Evolutionary conservation across 2,797 vertebrate genomes (phyloP).

Genomic region (Cossypha niveicapilla): DNA sequence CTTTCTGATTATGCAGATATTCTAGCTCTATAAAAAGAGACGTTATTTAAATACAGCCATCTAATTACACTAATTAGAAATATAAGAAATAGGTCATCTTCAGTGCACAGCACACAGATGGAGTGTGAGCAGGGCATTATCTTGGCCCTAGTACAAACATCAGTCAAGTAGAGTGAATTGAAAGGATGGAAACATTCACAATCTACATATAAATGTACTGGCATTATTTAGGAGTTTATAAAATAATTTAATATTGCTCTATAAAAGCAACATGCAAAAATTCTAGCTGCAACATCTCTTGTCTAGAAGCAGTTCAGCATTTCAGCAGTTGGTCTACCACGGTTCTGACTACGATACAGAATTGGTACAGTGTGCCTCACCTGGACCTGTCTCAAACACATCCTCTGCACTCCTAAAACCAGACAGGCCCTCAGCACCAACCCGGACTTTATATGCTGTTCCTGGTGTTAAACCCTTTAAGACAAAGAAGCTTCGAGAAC

Average conservation of each 20-base stretch:
- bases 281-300: not conserved
- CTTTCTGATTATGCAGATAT: not conserved
- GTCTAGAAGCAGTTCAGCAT: constrained; percentile 1
- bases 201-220: not conserved
- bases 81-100: not conserved
- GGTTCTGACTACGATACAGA: constrained; percentile 25
- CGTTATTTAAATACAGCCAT: not conserved
- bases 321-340: not conserved
- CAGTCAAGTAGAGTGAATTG: not conserved
- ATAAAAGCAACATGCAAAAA: not conserved
- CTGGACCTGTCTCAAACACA: constrained; percentile 91
- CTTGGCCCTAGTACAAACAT: not conserved
- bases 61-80: not conserved
- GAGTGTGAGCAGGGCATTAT: not conserved
- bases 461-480: constrained; percentile 92
- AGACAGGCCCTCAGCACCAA: constrained; percentile 87
- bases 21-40: not conserved
- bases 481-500: constrained; percentile 87
- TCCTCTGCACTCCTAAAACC: constrained; percentile 86
- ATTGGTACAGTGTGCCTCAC: constrained; percentile 79
- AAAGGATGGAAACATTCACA: not conserved
- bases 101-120: not conserved
- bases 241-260: not conserved
- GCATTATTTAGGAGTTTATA: not conserved
- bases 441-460: constrained; percentile 90